Conservation (phyloP, 2,797 vertebrate species). For the Microctenopoma lineatum region DNA sequence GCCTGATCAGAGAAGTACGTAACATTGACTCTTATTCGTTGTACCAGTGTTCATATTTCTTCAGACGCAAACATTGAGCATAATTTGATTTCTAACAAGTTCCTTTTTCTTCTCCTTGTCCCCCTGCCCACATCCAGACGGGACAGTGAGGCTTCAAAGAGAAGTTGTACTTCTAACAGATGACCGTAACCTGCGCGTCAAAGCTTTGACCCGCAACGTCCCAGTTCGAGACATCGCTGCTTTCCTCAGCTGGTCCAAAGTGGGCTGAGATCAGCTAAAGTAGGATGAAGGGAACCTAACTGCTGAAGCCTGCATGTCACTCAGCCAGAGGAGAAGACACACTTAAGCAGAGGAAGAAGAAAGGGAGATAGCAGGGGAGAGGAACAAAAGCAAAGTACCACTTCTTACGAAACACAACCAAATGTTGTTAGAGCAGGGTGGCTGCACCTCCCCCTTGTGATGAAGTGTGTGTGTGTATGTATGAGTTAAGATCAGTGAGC, state of each 20-base stretch:
- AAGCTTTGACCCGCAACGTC: conserved; percentile 96
- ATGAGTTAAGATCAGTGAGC: conserved; percentile 67
- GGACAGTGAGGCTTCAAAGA: conserved; percentile 91
- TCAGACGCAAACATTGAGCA: background rate
- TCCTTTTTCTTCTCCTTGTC: background rate
- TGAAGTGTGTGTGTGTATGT: conserved; percentile 64
- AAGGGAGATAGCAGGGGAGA: conserved; percentile 45
- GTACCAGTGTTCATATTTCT: background rate
- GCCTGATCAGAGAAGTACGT: conserved; percentile 91
- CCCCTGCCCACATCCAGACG: conserved; percentile 73
- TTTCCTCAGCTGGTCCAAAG: conserved; percentile 91
- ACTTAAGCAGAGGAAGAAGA: conserved; percentile 62
- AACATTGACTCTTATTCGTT: background rate
- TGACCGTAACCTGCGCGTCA: conserved; percentile 97
- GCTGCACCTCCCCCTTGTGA: conserved; percentile 57
- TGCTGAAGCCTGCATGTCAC: conserved; percentile 85
- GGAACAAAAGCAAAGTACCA: conserved; percentile 53
- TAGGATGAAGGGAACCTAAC: conserved; percentile 64
- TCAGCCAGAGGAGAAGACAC: conserved; percentile 81
- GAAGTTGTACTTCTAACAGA: conserved; percentile 98
- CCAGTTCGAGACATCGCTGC: conserved; percentile 96
- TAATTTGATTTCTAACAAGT: background rate
- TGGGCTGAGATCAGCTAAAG: conserved; percentile 88
- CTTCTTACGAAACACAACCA: conserved; percentile 54
- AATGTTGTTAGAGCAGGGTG: conserved; percentile 61